These are phyloP conservation scores for Oikopleura albicans DNA, from an alignment of 23 tunicate genomes.

Conservation along the genomic window DNA sequence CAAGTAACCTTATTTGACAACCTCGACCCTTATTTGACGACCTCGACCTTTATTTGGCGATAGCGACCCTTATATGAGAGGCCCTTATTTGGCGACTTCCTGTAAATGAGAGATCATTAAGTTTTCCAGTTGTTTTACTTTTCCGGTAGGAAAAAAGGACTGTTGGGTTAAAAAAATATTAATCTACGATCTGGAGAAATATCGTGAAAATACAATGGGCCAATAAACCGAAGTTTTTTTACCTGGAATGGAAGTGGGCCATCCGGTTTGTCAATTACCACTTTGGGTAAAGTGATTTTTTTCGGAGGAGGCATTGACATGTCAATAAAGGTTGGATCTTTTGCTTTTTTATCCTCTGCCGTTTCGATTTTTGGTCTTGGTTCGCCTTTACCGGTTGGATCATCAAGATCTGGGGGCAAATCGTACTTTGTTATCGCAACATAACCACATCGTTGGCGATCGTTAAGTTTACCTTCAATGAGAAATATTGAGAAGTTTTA, in stretches of 20 bases:
- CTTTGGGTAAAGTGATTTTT: neutral
- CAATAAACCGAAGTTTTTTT: no score
- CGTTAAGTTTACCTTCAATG: neutral
- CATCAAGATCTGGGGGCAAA: neutral
- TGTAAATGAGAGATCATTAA: no score
- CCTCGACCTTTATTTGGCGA: no score
- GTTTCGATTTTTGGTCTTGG: neutral
- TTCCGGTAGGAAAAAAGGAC: no score
- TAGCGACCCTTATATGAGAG: no score
- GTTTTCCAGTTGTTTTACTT: no score
- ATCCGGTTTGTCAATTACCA: neutral
- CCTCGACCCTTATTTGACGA: no score
- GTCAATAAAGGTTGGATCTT: constrained; percentile 12
- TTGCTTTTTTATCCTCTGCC: neutral
- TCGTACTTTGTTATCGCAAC: constrained; percentile 7
- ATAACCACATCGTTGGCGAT: constrained; percentile 15
- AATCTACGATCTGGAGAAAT: no score
- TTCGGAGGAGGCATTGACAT: neutral
- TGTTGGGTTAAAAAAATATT: no score
- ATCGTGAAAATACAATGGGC: no score
- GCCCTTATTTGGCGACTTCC: no score
- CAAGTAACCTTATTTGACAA: no score
- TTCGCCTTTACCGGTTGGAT: neutral
- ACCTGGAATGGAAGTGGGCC: neutral
- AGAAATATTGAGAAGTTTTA: neutral